Evolutionary conservation across 2,888 invertebrate species (phyloP).

Genomic region (Opisthograptis luteolata): DNA sequence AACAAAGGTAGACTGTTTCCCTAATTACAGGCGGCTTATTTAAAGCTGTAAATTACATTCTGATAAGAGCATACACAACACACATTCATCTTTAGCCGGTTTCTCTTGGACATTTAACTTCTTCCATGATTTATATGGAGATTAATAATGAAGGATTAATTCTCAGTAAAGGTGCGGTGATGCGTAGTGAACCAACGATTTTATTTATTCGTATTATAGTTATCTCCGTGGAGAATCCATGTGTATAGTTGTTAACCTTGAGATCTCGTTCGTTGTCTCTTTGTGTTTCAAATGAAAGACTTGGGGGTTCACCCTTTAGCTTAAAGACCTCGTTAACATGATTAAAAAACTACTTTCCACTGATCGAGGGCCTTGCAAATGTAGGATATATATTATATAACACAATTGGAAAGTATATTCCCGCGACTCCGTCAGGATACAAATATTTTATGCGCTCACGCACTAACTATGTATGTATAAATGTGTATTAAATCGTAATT

Average conservation of each 20-base stretch:
- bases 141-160: constrained; percentile 15
- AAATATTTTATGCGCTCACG: too few relatives aligned
- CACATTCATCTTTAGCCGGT: constrained; percentile 12
- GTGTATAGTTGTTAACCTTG: constrained; percentile 39
- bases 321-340: constrained; percentile 1
- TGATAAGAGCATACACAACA: constrained; percentile 15
- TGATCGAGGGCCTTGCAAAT: too few relatives aligned
- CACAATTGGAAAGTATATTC: too few relatives aligned
- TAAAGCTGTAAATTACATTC: constrained; percentile 15
- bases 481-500: too few relatives aligned
- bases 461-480: too few relatives aligned
- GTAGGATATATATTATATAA: too few relatives aligned
- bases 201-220: constrained; percentile 29
- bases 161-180: constrained; percentile 12
- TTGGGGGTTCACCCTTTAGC: constrained; percentile 1
- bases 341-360: too few relatives aligned
- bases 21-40: constrained; percentile 17
- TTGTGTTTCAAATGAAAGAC: constrained; percentile 8
- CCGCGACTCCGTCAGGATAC: too few relatives aligned
- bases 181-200: not conserved
- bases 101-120: constrained; percentile 21
- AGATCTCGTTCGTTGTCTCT: constrained; percentile 9
- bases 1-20: constrained; percentile 23
- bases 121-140: constrained; percentile 20
- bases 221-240: constrained; percentile 32